Evolutionary conservation across 2,113 vertebrate species (phyloP), one percentile per base, ranked within the genome.

Genomic region (Tachycineta bicolor): DNA sequence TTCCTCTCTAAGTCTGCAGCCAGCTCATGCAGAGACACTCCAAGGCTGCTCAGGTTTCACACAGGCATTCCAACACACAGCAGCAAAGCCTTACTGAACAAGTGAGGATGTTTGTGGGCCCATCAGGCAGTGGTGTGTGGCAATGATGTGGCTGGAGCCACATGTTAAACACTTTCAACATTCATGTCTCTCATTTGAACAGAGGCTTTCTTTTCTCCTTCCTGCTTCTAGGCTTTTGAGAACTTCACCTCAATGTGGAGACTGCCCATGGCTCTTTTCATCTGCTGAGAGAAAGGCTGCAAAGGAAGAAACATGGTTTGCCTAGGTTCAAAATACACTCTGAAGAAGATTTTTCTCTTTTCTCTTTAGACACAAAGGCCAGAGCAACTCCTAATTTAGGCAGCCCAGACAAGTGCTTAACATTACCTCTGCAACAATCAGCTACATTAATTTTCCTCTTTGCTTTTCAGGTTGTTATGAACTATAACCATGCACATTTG

Each of bases 381-480:
- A 59, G 29, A 79, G 24, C 0, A 6, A 88, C 10, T 76, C 29
- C 33, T 80, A 68, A 89, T 73, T 89, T 64, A 80, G 33, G 7
- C 34, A 94, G 26, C 15, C 33, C 68, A 76, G 58, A 5, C 67
- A 91, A 80, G 49, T 60, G 29, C 25, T 37, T 71, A 79, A 39
- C 34, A 25, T 86, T 52, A 67, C 9, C 55, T 70, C 60, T 79
- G 63, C 39, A 58, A 52, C 44, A 67, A 63, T 46, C 62, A 63
- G 39, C 29, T 18, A 64, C 21, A 70, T 62, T 56, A 89, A 53
- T 70, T 90, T 95, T 65, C n/a, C 37, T 86, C 71, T 92, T 71
- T 52, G 37, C 41, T 80, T 90, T 88, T 76, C 55, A 77, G 70
- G 43, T 44, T 62, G 24, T 86, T 86, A 53, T n/a, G 28, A 83